Percentiles rank a stretch among this genome's conserved stretches.
Evolutionary conservation across 2,113 vertebrate genomes (phyloP).

Genomic region (Rhea pennata): DNA sequence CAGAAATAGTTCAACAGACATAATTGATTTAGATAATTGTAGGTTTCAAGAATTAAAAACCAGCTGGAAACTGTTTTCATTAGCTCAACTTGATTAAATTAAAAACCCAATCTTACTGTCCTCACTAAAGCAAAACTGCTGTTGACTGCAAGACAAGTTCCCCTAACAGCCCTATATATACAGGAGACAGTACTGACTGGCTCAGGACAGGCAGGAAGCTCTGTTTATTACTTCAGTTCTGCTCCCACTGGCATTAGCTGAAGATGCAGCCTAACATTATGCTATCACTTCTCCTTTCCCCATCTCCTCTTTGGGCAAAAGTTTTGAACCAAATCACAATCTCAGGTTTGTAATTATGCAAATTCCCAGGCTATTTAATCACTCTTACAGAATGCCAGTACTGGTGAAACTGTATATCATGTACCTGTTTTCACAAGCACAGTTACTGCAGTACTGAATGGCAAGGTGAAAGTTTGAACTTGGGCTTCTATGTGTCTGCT

Average conservation of each 20-base stretch:
- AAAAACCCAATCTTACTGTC: neutral
- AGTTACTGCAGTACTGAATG: neutral
- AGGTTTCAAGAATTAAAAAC: neutral
- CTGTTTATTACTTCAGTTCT: rapidly evolving
- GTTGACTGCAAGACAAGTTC: neutral
- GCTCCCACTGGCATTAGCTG: neutral
- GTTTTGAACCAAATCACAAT: neutral
- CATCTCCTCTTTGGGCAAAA: neutral
- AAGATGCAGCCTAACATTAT: neutral
- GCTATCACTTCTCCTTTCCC: neutral
- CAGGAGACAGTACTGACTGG: neutral
- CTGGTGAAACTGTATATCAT: neutral
- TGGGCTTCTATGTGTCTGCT: neutral
- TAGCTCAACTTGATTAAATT: neutral
- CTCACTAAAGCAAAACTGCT: neutral
- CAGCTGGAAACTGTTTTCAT: neutral
- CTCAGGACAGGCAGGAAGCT: rapidly evolving
- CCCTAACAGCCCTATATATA: neutral
- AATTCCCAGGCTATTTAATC: neutral
- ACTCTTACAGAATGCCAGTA: neutral
- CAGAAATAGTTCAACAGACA: neutral
- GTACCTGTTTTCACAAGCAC: conserved; percentile 17
- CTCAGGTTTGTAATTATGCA: neutral
- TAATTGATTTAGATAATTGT: neutral
- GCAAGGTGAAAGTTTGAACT: neutral